phyloP scores from a whole-genome alignment of 2,113 vertebrate species.

The Oryzias javanicus region DNA sequence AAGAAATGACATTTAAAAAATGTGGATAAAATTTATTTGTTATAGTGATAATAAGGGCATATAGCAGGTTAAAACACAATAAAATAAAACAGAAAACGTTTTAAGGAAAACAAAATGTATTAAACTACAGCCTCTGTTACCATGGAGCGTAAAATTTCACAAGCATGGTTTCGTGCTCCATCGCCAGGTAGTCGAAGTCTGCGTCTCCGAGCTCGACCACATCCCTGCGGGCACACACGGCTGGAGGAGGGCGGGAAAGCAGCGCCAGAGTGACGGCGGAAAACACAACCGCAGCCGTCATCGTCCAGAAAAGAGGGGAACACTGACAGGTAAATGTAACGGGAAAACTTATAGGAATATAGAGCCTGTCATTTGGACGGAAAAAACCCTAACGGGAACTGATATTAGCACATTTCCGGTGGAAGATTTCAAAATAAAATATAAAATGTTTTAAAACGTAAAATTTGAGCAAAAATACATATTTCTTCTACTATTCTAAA shows the following conservation, averaged over 20 bases:
- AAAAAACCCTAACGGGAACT: too few relatives aligned
- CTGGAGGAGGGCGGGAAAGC: constrained; percentile 4
- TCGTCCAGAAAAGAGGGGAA: constrained; percentile 12
- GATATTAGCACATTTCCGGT: neutral
- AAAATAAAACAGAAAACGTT: too few relatives aligned
- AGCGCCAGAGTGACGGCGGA: constrained; percentile 19
- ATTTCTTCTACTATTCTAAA: neutral
- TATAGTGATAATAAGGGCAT: too few relatives aligned
- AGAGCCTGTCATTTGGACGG: neutral
- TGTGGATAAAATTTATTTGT: neutral
- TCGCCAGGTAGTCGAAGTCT: constrained; percentile 74
- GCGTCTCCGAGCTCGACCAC: constrained; percentile 73
- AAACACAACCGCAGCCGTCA: constrained; percentile 10
- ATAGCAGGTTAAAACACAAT: too few relatives aligned
- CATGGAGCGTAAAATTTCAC: constrained; percentile 79
- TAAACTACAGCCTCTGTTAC: constrained; percentile 50
- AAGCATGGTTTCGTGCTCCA: constrained; percentile 77
- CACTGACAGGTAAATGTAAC: neutral
- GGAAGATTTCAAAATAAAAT: constrained; percentile 13
- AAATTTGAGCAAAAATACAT: too few relatives aligned
- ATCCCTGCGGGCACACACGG: constrained; percentile 37
- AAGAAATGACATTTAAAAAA: neutral
- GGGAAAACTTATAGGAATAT: neutral
- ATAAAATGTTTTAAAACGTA: too few relatives aligned
- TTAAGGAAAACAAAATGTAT: neutral